Conservation (phyloP, 2,888 invertebrate genomes). For the Cataglyphis rosenhaueri region DNA sequence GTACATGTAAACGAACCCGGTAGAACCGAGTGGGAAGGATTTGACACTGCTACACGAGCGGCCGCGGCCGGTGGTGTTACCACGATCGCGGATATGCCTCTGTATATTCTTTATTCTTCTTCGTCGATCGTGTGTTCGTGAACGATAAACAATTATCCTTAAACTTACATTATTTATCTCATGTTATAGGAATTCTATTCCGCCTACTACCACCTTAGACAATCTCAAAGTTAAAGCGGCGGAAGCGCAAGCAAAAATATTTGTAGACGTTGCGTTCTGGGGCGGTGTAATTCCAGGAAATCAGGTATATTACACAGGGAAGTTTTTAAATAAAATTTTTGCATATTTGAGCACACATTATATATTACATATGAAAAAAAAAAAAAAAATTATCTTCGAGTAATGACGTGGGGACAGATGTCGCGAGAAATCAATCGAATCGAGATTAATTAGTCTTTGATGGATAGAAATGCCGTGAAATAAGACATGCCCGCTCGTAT, state of each 20-base stretch:
- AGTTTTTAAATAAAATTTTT: slow-evolving; percentile 16
- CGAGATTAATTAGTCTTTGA: slow-evolving; percentile 5
- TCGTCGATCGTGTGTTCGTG: neutral
- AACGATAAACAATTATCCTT: neutral
- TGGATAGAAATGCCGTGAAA: slow-evolving; percentile 35
- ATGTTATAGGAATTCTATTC: slow-evolving; percentile 89
- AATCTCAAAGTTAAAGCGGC: slow-evolving; percentile 88
- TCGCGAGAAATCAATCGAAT: neutral
- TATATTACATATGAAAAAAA: neutral
- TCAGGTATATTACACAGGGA: slow-evolving; percentile 84
- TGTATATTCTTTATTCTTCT: slow-evolving; percentile 85
- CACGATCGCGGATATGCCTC: slow-evolving; percentile 90
- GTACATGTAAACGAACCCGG: slow-evolving; percentile 92
- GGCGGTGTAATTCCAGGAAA: slow-evolving; percentile 92
- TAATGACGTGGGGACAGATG: neutral
- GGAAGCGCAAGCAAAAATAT: slow-evolving; percentile 87
- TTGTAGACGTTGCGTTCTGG: slow-evolving; percentile 92
- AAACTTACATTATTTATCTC: slow-evolving; percentile 59
- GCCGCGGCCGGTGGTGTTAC: slow-evolving; percentile 91
- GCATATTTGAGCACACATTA: neutral
- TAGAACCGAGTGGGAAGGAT: slow-evolving; percentile 91
- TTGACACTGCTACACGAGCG: slow-evolving; percentile 89
- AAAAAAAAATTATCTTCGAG: neutral
- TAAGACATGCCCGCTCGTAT: slow-evolving; percentile 24
- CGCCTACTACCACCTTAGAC: slow-evolving; percentile 89